A percentile compares a stretch with the other conserved stretches of the same genome.
Conservation (phyloP, 2,888 invertebrate genomes). For the Caradrina kadenii region DNA sequence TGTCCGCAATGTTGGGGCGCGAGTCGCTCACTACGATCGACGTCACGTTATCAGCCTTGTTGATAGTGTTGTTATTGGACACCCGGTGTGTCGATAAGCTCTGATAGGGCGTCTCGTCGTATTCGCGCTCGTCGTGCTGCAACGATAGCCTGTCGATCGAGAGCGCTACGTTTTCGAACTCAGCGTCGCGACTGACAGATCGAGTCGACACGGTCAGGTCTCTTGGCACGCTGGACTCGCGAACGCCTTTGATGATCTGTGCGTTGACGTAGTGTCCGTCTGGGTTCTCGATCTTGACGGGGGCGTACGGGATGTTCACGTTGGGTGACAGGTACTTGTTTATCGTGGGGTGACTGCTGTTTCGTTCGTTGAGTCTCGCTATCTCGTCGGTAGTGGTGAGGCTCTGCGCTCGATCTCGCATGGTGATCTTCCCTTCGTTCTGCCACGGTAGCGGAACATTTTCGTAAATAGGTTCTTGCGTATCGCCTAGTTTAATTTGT, state of each 20-base stretch:
- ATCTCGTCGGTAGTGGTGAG: conserved; percentile 93
- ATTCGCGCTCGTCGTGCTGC: conserved; percentile 78
- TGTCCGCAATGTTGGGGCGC: conserved; percentile 48
- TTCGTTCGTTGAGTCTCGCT: conserved; percentile 83
- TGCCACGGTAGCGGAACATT: conserved; percentile 94
- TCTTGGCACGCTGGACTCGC: conserved; percentile 82
- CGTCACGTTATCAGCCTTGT: conserved; percentile 82
- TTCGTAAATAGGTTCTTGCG: conserved; percentile 95
- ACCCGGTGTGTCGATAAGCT: conserved; percentile 84
- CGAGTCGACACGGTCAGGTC: conserved; percentile 75
- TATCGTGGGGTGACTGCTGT: conserved; percentile 80
- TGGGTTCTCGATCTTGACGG: conserved; percentile 70
- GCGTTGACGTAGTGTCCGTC: conserved; percentile 87
- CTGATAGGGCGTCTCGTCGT: conserved; percentile 87
- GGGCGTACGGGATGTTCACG: conserved; percentile 62
- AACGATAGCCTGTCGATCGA: conserved; percentile 80
- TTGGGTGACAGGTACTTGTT: conserved; percentile 73
- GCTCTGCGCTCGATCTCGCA: conserved; percentile 91
- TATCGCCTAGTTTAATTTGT: conserved; percentile 78
- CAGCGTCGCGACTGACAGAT: conserved; percentile 74
- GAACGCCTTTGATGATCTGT: conserved; percentile 84
- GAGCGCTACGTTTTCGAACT: conserved; percentile 76
- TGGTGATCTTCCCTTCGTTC: conserved; percentile 75
- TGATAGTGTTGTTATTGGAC: conserved; percentile 80
- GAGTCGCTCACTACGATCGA: conserved; percentile 80